Base-by-base conservation (phyloP, 2,797 vertebrate genomes). In the Euthynnus affinis region DNA sequence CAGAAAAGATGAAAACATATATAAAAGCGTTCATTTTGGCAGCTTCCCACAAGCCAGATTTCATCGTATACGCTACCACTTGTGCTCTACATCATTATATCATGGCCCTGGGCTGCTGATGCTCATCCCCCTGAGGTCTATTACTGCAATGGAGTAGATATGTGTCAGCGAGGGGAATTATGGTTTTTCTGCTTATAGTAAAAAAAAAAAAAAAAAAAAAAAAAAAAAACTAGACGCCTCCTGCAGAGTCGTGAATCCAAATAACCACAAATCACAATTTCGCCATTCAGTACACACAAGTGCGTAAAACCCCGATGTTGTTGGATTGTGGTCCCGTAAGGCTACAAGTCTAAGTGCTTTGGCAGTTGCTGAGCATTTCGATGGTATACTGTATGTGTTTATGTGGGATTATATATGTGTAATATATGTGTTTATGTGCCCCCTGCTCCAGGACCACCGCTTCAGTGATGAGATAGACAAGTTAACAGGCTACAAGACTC, bases 381-480 rank as follows among this genome's bases (percentile, higher is more conserved):
- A 22, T n/a, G 17, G 22, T 23, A 37, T n/a, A 22, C 37, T 37
- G 37, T 68, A 20, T 73, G 17, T 76, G 12, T 67, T 48, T n/a
- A 40, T 65, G 37, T 62, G 27, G 14, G 12, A 6, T 49, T n/a
- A 9, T 59, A 6, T 9, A 32, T 23, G 27, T 53, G 46, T 53
- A 17, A 58, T 70, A 56, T 59, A n/a, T 56, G 37, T 82, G 20
- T 69, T 52, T 68, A 37, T 82, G 57, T 76, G 48, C 8, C 20
- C 13, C 18, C 46, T 74, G 3, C 79, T 77, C 9, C 87, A 96
- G 95, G 96, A 96, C 78, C 95, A 96, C 83, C 95, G 95, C 42
- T 96, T 96, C 92, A 96, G 95, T 78, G 95, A 96, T 71, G 96
- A 96, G 85, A 96, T 96, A n/a, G 96, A 96, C 93, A 96, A 95